Conservation (phyloP, 1,140 invertebrate genomes). For the Phocides pigmalion region DNA sequence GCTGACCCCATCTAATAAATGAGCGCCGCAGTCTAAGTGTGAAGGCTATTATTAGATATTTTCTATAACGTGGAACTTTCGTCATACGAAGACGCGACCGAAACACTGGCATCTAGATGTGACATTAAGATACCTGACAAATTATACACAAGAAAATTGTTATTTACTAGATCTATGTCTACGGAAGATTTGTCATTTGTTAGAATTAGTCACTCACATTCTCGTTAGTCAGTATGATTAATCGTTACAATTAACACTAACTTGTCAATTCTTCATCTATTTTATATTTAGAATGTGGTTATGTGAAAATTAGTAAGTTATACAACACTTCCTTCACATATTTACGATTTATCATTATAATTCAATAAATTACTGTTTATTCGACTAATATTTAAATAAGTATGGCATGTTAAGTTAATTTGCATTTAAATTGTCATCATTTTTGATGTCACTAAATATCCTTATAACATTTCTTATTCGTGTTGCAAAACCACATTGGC, state of each 20-base stretch:
- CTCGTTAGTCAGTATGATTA: conserved; percentile 33
- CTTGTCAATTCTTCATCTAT: neutral
- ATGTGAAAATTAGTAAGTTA: conserved; percentile 38
- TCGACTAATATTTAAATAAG: too few relatives aligned
- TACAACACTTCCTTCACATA: conserved; percentile 22
- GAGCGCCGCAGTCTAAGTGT: too few relatives aligned
- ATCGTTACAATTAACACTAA: conserved; percentile 13
- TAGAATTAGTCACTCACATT: conserved; percentile 34
- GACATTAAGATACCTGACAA: conserved; percentile 20
- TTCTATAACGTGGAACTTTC: too few relatives aligned
- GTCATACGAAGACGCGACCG: neutral
- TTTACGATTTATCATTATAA: neutral
- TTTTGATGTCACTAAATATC: too few relatives aligned
- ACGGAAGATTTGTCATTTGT: conserved; percentile 29
- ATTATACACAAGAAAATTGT: conserved; percentile 23
- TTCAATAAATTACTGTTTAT: too few relatives aligned
- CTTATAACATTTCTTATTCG: too few relatives aligned
- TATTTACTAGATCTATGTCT: conserved; percentile 23
- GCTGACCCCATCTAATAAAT: too few relatives aligned
- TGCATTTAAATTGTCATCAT: neutral
- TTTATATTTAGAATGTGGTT: conserved; percentile 25
- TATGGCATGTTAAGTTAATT: neutral
- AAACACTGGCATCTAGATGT: conserved; percentile 5
- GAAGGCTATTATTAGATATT: too few relatives aligned
- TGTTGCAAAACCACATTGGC: too few relatives aligned